These are phyloP conservation scores for Ormyrus labotus DNA, from an alignment of 2,888 invertebrate species.

Conservation along the genomic window DNA sequence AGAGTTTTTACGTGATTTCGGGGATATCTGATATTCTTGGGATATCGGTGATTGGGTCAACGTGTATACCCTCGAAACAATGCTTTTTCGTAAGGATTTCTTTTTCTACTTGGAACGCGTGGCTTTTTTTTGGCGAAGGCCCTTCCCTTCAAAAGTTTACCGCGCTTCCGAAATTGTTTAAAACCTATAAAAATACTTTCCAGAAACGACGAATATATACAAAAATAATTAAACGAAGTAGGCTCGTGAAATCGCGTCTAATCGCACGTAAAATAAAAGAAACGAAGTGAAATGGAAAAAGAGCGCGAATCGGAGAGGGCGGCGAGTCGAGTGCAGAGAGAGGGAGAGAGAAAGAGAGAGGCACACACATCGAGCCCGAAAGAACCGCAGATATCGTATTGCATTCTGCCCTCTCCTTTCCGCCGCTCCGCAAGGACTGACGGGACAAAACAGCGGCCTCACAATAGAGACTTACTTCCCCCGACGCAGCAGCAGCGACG, in stretches of 20 bases:
- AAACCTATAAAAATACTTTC: too few relatives aligned
- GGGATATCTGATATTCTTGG: too few relatives aligned
- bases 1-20: too few relatives aligned
- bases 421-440: slow-evolving; percentile 68
- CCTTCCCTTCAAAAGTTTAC: too few relatives aligned
- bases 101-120: too few relatives aligned
- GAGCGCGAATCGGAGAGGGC: neutral
- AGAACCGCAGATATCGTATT: slow-evolving; percentile 75
- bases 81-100: too few relatives aligned
- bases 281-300: neutral
- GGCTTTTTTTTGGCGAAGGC: too few relatives aligned
- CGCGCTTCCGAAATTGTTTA: too few relatives aligned
- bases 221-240: slow-evolving; percentile 10
- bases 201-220: too few relatives aligned
- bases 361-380: slow-evolving; percentile 65
- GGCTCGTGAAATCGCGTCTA: slow-evolving; percentile 4
- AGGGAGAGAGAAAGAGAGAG: slow-evolving; percentile 41
- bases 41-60: too few relatives aligned
- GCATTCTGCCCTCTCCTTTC: slow-evolving; percentile 57
- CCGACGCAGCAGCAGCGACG: slow-evolving; percentile 25
- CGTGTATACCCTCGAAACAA: too few relatives aligned
- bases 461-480: slow-evolving; percentile 66
- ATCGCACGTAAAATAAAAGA: slow-evolving; percentile 16
- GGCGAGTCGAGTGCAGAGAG: neutral
- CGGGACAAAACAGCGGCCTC: slow-evolving; percentile 73